phyloP scores from a whole-genome alignment of 2,113 vertebrate genomes.

The Sorex fumeus region DNA sequence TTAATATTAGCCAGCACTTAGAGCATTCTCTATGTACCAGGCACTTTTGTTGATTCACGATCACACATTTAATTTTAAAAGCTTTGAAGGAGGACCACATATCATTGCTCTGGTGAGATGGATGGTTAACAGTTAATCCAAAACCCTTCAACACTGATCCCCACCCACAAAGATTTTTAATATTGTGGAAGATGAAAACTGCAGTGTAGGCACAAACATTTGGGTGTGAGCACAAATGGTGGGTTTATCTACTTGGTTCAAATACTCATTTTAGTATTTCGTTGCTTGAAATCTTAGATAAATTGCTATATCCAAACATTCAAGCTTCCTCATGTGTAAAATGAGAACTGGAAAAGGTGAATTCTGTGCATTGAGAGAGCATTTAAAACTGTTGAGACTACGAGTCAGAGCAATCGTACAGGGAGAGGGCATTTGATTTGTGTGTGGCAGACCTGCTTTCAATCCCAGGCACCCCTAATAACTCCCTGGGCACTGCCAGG shows the following conservation, averaged over 20 bases:
- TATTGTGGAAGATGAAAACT: background rate
- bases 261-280: slow-evolving; percentile 1
- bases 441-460: too few relatives aligned
- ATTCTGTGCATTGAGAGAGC: background rate
- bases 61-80: slow-evolving; percentile 30
- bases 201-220: background rate
- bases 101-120: background rate
- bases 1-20: background rate
- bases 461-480: too few relatives aligned
- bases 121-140: background rate
- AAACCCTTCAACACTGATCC: background rate
- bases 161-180: background rate
- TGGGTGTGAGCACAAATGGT: background rate
- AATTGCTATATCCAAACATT: background rate
- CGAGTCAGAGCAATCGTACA: too few relatives aligned
- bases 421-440: too few relatives aligned
- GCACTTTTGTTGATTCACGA: background rate
- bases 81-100: background rate
- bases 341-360: background rate
- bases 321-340: background rate
- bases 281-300: background rate
- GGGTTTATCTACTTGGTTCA: background rate
- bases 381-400: too few relatives aligned
- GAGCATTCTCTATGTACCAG: background rate
- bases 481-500: too few relatives aligned